Percentiles rank a stretch among this genome's conserved stretches.
These are phyloP conservation scores for Odontophorus gujanensis DNA, from an alignment of 2,113 vertebrate genomes.

Conservation along the genomic window DNA sequence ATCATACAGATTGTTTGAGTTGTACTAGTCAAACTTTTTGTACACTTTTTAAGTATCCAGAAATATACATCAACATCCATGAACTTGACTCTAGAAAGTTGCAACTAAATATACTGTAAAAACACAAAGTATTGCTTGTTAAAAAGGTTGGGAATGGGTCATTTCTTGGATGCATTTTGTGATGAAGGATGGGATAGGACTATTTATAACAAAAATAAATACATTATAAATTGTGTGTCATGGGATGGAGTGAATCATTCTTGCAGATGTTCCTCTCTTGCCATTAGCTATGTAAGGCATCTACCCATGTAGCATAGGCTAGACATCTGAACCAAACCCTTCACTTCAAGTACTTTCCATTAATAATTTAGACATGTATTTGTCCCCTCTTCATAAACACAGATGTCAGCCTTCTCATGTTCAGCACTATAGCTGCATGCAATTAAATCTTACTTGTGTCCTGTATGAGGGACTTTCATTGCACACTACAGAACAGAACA, in stretches of 20 bases:
- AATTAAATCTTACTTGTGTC: neutral
- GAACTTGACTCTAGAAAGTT: neutral
- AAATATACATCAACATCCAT: neutral
- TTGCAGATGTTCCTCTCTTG: neutral
- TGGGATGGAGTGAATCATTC: neutral
- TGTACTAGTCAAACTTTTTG: neutral
- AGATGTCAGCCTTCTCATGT: neutral
- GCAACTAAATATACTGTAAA: neutral
- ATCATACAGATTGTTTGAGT: neutral
- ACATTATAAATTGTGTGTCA: neutral
- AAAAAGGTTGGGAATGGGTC: neutral
- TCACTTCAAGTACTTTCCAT: neutral
- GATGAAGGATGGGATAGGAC: neutral
- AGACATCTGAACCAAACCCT: neutral
- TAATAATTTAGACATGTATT: neutral
- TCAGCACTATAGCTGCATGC: neutral
- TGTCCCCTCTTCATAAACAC: neutral
- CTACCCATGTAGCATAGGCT: neutral
- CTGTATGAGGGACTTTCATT: accelerated
- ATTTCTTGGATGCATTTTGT: neutral
- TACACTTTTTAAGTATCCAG: neutral
- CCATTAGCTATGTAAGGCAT: neutral
- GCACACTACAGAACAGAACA: accelerated
- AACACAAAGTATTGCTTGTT: neutral
- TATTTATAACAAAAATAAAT: neutral